Conservation (phyloP, 1,140 invertebrate genomes). For the Zaprionus camerounensis region DNA sequence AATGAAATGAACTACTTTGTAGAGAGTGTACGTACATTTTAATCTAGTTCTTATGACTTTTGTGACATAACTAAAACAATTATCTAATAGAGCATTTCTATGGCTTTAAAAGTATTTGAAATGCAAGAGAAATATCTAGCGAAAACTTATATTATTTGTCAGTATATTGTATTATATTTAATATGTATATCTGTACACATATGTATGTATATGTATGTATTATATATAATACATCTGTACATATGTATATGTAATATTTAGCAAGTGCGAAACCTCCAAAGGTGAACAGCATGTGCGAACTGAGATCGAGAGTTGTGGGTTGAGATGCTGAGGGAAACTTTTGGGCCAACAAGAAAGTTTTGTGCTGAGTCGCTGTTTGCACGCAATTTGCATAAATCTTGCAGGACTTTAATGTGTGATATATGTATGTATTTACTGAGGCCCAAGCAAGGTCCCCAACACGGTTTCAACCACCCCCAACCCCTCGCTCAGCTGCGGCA, state of each 20-base stretch:
- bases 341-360: background rate
- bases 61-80: no score
- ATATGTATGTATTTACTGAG: background rate
- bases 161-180: background rate
- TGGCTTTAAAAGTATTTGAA: no score
- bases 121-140: no score
- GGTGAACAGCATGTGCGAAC: background rate
- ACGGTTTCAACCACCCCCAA: background rate
- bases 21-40: no score
- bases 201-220: background rate
- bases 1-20: no score
- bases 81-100: no score
- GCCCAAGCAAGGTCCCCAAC: no score
- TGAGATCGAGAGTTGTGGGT: background rate
- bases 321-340: background rate
- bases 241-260: background rate
- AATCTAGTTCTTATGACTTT: no score
- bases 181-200: background rate
- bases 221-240: background rate
- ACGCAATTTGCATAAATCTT: constrained; percentile 33
- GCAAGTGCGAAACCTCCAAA: background rate
- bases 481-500: background rate
- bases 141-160: no score
- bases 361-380: constrained; percentile 12
- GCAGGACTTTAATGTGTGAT: constrained; percentile 25